Evolutionary conservation across 1,140 invertebrate genomes (phyloP).

Genomic region (Lepidotrigona ventralis): DNA sequence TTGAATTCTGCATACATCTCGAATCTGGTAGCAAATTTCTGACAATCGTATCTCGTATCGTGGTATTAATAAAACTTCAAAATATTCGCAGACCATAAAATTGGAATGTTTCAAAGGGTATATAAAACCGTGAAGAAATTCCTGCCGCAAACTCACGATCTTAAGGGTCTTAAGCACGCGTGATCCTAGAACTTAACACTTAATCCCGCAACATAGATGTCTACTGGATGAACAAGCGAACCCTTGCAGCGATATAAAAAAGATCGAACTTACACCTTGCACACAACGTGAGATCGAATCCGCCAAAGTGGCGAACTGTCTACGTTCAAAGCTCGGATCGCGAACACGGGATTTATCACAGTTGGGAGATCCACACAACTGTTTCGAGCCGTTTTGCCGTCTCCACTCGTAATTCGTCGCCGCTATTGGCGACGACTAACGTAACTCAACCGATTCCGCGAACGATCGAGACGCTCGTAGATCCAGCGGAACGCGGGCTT

Average conservation of each 20-base stretch:
- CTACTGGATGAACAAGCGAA: too few relatives aligned
- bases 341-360: constrained; percentile 8
- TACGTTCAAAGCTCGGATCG: too few relatives aligned
- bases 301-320: not conserved
- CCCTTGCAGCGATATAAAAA: too few relatives aligned
- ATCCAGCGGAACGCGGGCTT: constrained; percentile 21
- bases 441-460: constrained; percentile 24
- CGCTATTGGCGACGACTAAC: too few relatives aligned
- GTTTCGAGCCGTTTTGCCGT: constrained; percentile 17
- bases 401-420: constrained; percentile 3
- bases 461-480: constrained; percentile 27
- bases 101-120: not conserved
- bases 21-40: too few relatives aligned
- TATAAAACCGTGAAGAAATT: not conserved
- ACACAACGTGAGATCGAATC: not conserved
- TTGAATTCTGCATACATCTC: too few relatives aligned
- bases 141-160: not conserved
- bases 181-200: not conserved
- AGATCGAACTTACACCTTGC: not conserved
- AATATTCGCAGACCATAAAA: not conserved
- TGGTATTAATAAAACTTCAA: too few relatives aligned
- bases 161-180: not conserved
- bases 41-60: too few relatives aligned
- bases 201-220: not conserved
- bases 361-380: not conserved